phyloP scores from a whole-genome alignment of 2,888 invertebrate genomes.

The Hypercompe scribonia region DNA sequence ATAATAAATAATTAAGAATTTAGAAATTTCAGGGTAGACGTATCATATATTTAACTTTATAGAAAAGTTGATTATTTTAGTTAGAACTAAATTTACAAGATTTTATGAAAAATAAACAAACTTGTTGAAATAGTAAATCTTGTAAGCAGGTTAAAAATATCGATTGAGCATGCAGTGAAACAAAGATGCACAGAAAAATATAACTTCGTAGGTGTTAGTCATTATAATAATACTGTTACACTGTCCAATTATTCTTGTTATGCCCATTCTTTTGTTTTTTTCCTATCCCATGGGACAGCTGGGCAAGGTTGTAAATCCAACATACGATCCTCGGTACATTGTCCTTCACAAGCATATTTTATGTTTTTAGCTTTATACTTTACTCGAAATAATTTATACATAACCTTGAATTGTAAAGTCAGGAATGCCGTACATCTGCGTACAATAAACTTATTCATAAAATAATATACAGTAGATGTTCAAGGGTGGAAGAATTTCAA shows the following conservation, averaged over 20 bases:
- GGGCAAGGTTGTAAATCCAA: not conserved
- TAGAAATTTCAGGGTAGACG: too few species aligned
- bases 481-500: conserved; percentile 82
- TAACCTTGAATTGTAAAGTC: conserved; percentile 40
- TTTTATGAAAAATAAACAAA: too few species aligned
- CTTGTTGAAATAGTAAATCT: too few species aligned
- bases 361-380: not conserved
- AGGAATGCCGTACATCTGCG: conserved; percentile 59
- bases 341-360: not conserved
- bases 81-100: too few species aligned
- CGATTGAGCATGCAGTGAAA: too few species aligned
- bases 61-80: too few species aligned
- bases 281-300: not conserved
- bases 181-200: too few species aligned
- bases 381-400: not conserved
- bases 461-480: conserved; percentile 77
- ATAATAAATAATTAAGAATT: too few species aligned
- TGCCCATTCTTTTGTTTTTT: not conserved
- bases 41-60: too few species aligned
- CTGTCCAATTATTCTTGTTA: not conserved
- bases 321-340: not conserved
- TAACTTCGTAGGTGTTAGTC: too few species aligned
- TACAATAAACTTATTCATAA: conserved; percentile 78
- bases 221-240: not conserved
- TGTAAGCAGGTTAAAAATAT: too few species aligned